phyloP scores from a whole-genome alignment of 2,888 invertebrate genomes.

The Disparrhopalites patrizii region DNA sequence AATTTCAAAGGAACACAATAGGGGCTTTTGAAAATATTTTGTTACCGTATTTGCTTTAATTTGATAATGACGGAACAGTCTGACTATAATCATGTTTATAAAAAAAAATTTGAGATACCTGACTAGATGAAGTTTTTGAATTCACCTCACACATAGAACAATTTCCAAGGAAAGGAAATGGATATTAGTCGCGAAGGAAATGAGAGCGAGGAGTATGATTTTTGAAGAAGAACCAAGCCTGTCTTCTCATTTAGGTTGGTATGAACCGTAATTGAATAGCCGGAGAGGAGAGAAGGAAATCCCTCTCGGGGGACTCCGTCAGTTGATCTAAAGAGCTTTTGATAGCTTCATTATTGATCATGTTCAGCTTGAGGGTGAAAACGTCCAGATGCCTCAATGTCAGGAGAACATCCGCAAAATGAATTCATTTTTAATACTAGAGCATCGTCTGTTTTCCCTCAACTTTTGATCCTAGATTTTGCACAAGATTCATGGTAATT shows the following conservation, averaged over 20 bases:
- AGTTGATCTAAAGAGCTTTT: conserved; percentile 12
- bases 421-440: conserved; percentile 1
- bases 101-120: too few relatives aligned
- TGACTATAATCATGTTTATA: too few relatives aligned
- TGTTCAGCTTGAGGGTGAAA: not conserved
- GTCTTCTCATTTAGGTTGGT: not conserved
- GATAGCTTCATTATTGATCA: conserved; percentile 12
- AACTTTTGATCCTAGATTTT: not conserved
- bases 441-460: not conserved
- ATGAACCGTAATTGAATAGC: not conserved
- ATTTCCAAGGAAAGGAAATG: not conserved
- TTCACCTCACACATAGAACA: too few relatives aligned
- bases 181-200: not conserved
- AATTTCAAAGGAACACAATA: too few relatives aligned
- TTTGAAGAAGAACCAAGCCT: not conserved
- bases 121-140: too few relatives aligned
- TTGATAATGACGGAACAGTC: too few relatives aligned
- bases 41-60: too few relatives aligned
- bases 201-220: not conserved
- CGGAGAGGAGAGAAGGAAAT: not conserved
- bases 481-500: too few relatives aligned
- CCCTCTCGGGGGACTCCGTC: not conserved
- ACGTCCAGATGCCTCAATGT: not conserved
- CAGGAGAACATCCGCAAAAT: not conserved
- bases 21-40: too few relatives aligned